A percentile compares a stretch with the other conserved stretches of the same genome.
Conservation (phyloP, 2,113 vertebrate species). For the Caranx melampygus region DNA sequence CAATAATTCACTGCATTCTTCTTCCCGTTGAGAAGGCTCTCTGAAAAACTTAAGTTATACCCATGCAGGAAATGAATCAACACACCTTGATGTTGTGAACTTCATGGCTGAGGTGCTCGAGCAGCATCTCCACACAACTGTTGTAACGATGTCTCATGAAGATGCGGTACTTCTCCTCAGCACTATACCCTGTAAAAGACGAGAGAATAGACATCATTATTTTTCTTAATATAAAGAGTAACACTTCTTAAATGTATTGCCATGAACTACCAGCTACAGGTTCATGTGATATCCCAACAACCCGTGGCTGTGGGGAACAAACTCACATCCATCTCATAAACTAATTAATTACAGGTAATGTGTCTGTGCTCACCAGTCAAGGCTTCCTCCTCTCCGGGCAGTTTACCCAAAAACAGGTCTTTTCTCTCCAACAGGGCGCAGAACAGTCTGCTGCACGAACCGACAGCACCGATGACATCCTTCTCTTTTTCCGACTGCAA, state of each 20-base stretch:
- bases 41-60: background rate
- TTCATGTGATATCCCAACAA: background rate
- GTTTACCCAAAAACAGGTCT: slow-evolving; percentile 86
- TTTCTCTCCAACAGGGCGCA: slow-evolving; percentile 85
- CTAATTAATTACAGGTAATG: background rate
- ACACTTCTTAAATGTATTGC: no score
- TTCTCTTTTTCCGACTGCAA: slow-evolving; percentile 85
- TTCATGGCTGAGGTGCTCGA: slow-evolving; percentile 84
- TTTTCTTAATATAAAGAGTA: no score
- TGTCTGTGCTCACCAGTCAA: slow-evolving; percentile 66
- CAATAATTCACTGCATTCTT: background rate
- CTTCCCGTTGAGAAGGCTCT: background rate
- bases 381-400: slow-evolving; percentile 84
- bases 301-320: background rate
- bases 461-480: slow-evolving; percentile 75
- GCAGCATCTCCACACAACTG: slow-evolving; percentile 84
- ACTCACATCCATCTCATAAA: background rate
- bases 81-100: slow-evolving; percentile 87
- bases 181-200: slow-evolving; percentile 73
- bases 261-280: background rate
- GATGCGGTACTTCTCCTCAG: slow-evolving; percentile 88
- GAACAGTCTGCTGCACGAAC: slow-evolving; percentile 86
- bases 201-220: background rate
- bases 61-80: background rate
- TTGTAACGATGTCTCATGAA: slow-evolving; percentile 94